Evolutionary conservation across 2,888 invertebrate species (phyloP).

Genomic region (Melanchra persicariae): DNA sequence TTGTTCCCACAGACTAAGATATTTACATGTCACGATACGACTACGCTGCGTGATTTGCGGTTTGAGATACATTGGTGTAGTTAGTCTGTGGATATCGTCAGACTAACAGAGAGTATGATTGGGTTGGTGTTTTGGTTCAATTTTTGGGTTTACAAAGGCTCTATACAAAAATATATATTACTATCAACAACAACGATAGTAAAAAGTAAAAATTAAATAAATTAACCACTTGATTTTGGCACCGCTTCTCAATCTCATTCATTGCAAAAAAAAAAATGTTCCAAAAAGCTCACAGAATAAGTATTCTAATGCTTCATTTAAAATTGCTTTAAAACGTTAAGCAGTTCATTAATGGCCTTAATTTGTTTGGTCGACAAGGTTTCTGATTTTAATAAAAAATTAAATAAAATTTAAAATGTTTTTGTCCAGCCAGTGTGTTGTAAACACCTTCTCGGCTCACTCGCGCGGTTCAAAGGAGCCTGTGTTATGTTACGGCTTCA

Average conservation of each 20-base stretch:
- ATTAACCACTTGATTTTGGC: too few relatives aligned
- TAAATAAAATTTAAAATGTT: too few relatives aligned
- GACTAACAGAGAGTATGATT: background rate
- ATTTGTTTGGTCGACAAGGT: too few relatives aligned
- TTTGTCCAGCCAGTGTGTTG: slow-evolving; percentile 41
- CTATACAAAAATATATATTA: background rate
- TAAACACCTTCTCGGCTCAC: slow-evolving; percentile 64
- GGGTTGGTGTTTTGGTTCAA: background rate
- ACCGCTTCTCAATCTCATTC: background rate
- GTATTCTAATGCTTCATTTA: background rate
- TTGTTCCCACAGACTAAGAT: slow-evolving; percentile 67
- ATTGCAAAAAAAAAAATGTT: too few relatives aligned
- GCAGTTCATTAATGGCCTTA: too few relatives aligned
- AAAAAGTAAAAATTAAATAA: background rate
- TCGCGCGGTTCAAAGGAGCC: slow-evolving; percentile 72
- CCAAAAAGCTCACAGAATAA: background rate
- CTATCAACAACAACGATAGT: too few relatives aligned
- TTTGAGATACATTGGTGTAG: background rate
- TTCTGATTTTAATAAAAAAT: too few relatives aligned
- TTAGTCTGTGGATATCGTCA: background rate
- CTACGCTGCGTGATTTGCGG: slow-evolving; percentile 23
- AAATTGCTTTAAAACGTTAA: background rate
- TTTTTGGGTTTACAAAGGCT: background rate
- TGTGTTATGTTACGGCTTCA: slow-evolving; percentile 70
- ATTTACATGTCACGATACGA: slow-evolving; percentile 53